phyloP scores from a whole-genome alignment of 2,113 vertebrate genomes.

The Clarias batrachus region DNA sequence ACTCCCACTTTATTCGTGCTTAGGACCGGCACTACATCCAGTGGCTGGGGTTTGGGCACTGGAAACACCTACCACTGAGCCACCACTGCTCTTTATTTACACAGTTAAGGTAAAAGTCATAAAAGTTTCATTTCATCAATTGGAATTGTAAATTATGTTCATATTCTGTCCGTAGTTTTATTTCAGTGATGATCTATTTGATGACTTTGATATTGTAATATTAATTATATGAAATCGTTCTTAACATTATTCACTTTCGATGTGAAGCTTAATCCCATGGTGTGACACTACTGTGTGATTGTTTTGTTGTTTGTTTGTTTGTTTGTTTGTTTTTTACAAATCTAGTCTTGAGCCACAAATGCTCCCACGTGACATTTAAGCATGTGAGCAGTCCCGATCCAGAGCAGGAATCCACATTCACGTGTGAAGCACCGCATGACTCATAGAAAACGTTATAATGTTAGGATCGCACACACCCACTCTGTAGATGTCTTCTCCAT shows the following conservation, averaged over 20 bases:
- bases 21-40: too few relatives aligned
- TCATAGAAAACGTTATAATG: not conserved
- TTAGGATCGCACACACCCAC: slow-evolving; percentile 9
- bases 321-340: not conserved
- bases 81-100: not conserved
- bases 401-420: not conserved
- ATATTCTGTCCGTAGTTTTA: not conserved
- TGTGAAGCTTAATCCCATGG: not conserved
- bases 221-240: not conserved
- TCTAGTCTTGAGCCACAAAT: not conserved
- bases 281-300: not conserved
- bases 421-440: not conserved
- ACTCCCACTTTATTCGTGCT: too few relatives aligned
- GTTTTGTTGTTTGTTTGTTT: not conserved
- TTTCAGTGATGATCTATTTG: not conserved
- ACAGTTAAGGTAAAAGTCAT: not conserved
- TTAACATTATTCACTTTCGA: not conserved
- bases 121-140: not conserved
- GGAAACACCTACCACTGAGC: too few relatives aligned
- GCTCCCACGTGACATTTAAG: not conserved
- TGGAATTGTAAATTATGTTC: not conserved
- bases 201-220: not conserved
- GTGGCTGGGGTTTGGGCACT: too few relatives aligned
- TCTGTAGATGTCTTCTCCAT: not conserved
- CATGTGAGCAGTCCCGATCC: not conserved